Base-by-base conservation (phyloP, 2,113 vertebrate species). In the Pycnonotus jocosus region DNA sequence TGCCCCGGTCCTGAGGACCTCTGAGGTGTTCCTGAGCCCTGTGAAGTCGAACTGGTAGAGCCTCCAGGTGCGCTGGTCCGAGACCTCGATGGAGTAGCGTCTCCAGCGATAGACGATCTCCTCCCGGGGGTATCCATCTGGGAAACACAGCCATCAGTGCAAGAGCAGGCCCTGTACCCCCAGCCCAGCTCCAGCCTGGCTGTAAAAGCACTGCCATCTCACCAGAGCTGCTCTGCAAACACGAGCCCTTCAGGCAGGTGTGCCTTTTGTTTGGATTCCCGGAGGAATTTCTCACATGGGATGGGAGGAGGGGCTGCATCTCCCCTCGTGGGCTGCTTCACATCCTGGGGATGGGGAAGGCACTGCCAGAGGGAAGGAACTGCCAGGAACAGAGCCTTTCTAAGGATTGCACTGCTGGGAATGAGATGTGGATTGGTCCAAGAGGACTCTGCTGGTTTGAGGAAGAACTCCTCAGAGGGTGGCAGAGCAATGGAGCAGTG, bases 31-130 rank as follows among this genome's bases (percentile, higher is more conserved):
- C 84, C 97, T 97, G 65, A 98, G 90, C 45, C 98, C 98, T 0
- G 92, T 98, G 92, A 98, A 98, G 72, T 98, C 97, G 90, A 98
- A 98, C 88, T 98, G 98, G 61, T 98, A 98, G 40, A 98, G 98
- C 79, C 98, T 98, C 98, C 98, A 98, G 53, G 98, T 97, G 82
- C 98, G 98, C 81, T 97, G 97, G 92, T 98, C 96, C 1, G 97
- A 96, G 22, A 98, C 97, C 81, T 98, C 97, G 35, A 98, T 97
- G 61, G 97, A 97, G 83, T 98, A 98, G 72, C 98, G 90, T 4
- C 97, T 97, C 98, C 98, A 98, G 90, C 98, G 95, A 88, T 98
- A 98, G 62, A 98, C 92, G 12, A 98, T 96, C 88, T 98, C 98
- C 57, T 90, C 96, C 1, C 87, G 79, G 14, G 98, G 95, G 82